Percentiles rank a stretch among this genome's conserved stretches.
Evolutionary conservation across 2,888 invertebrate species (phyloP).

Genomic region (Synergus japonicus): DNA sequence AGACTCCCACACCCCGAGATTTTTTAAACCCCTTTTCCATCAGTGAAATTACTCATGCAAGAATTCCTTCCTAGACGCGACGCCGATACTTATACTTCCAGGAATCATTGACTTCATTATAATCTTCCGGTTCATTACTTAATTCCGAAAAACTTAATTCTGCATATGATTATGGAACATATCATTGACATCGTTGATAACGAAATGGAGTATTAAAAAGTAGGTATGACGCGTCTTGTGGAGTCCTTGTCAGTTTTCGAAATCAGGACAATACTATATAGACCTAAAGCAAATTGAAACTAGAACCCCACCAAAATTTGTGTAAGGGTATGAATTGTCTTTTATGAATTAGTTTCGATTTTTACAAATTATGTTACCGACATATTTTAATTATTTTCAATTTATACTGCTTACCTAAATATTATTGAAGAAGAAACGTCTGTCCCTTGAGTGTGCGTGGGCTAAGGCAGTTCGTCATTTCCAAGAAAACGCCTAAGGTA

Average conservation of each 20-base stretch:
- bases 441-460: background rate
- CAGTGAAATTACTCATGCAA: constrained; percentile 70
- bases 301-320: too few relatives aligned
- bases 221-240: too few relatives aligned
- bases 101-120: constrained; percentile 4
- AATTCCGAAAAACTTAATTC: background rate
- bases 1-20: constrained; percentile 74
- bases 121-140: constrained; percentile 34
- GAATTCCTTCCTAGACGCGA: constrained; percentile 48
- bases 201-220: too few relatives aligned
- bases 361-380: background rate
- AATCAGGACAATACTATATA: too few relatives aligned
- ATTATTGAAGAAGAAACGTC: background rate
- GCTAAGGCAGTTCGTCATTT: constrained; percentile 47
- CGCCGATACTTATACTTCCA: constrained; percentile 4
- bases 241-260: too few relatives aligned
- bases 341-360: background rate
- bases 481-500: constrained; percentile 61
- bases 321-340: too few relatives aligned
- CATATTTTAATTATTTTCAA: background rate
- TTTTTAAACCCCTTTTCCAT: constrained; percentile 68
- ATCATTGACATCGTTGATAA: background rate
- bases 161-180: background rate
- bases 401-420: background rate
- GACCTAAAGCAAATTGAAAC: too few relatives aligned